These are phyloP conservation scores for Ceratosolen fusciceps DNA, from an alignment of 1,140 invertebrate species.

Conservation along the genomic window DNA sequence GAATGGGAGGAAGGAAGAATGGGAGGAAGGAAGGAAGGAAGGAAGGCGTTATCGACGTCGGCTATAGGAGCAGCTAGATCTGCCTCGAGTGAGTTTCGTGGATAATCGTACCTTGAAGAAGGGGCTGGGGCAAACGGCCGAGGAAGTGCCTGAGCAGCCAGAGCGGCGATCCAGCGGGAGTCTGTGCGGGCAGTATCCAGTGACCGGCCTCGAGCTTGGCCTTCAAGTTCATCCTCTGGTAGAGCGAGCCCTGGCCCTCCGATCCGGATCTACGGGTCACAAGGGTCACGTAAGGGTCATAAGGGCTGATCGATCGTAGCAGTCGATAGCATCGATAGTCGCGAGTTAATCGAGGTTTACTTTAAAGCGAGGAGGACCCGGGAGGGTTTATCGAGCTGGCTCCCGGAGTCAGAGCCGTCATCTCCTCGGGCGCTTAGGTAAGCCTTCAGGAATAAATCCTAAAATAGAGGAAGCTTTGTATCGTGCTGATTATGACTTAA, in stretches of 20 bases:
- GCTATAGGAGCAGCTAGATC: too few relatives aligned
- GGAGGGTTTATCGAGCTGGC: neutral
- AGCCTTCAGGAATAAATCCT: constrained; percentile 48
- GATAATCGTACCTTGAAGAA: constrained; percentile 58
- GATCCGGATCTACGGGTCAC: constrained; percentile 41
- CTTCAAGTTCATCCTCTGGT: constrained; percentile 38
- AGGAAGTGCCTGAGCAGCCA: constrained; percentile 56
- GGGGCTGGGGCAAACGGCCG: constrained; percentile 73
- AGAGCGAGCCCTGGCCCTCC: constrained; percentile 32
- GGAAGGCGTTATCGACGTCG: too few relatives aligned
- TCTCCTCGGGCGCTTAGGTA: constrained; percentile 37
- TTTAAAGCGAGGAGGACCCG: constrained; percentile 13
- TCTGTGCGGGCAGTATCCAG: constrained; percentile 42
- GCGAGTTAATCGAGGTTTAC: too few relatives aligned
- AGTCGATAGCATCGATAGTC: too few relatives aligned
- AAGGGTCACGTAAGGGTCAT: too few relatives aligned
- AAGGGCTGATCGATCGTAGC: neutral
- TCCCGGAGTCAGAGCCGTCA: neutral
- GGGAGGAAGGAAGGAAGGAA: too few relatives aligned
- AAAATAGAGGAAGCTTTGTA: neutral
- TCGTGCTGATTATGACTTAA: neutral
- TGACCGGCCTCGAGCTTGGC: constrained; percentile 38
- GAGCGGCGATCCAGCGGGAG: constrained; percentile 42
- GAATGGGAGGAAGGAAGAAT: too few relatives aligned
- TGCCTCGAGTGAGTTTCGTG: too few relatives aligned